Base-by-base conservation (phyloP, 2,888 invertebrate species). In the Brenthis ino region DNA sequence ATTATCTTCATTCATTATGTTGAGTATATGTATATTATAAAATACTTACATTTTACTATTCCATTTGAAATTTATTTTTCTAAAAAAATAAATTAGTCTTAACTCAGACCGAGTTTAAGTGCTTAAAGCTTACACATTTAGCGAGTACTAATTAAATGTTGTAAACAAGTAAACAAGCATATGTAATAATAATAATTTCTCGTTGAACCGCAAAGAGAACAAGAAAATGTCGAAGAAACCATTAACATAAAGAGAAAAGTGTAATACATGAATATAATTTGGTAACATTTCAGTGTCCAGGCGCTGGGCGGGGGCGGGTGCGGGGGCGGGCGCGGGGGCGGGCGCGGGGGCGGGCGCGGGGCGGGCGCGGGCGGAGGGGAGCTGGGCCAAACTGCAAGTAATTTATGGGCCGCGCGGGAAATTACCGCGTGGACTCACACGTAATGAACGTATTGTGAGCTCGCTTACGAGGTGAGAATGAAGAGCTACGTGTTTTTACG, bases 331-430 rank as follows among this genome's bases (percentile, higher is more conserved):
- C 16, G 16, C 16, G 16, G 16, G 16, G 43, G 57, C 68, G 61
- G 57, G 55, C 57, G 70, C 51, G 66, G 64, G 14, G 53, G 33
- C 11, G 55, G 50, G 57, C 54, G 53, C 2, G 20, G 16, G 55
- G 64, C 16, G 14, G 13, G 50, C 5, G 50, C 58, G 57, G 33
- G 28, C 54, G 1, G 37, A 53, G 43, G 67, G n/a, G 11, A 20
- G 61, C 53, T 4, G 61, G 53, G 57, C 66, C 67, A 61, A 67
- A 70, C 51, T 66, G 71, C 60, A 64, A 68, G 76, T 78, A 79
- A 81, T 80, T 76, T 80, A 81, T 78, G 77, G 73, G 76, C 75
- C 79, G 72, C 75, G 74, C 77, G 81, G 81, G 80, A 81, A 80
- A 80, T 81, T 80, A 81, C 75, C 74, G 70, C 72, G 74, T 64